Conservation (phyloP, 2,797 vertebrate genomes). For the Leuciscus waleckii region DNA sequence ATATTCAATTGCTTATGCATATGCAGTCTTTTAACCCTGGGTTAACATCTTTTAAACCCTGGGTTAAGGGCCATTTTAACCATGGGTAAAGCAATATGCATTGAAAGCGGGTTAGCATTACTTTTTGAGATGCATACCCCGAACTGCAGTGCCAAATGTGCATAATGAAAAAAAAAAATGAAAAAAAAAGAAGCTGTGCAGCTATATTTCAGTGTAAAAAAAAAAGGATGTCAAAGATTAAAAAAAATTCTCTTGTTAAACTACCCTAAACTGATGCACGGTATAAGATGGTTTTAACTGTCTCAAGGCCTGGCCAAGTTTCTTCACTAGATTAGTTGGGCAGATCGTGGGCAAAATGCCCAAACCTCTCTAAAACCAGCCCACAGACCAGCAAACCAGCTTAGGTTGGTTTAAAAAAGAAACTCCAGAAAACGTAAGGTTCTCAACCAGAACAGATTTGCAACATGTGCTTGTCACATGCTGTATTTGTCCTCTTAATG, state of each 20-base stretch:
- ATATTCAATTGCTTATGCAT: background rate
- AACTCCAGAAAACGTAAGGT: background rate
- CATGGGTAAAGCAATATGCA: background rate
- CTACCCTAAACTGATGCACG: background rate
- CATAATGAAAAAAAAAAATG: no score
- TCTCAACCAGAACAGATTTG: background rate
- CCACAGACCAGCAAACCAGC: background rate
- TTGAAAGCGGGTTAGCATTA: background rate
- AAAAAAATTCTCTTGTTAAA: background rate
- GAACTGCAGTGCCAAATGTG: background rate
- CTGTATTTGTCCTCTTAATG: background rate
- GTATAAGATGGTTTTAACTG: background rate
- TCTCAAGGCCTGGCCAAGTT: background rate
- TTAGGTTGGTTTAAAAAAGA: background rate
- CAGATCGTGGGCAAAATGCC: no score
- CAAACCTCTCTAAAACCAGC: background rate
- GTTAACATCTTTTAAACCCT: background rate
- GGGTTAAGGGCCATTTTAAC: background rate
- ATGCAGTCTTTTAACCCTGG: background rate
- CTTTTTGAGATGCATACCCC: background rate
- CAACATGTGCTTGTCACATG: background rate
- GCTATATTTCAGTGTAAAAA: background rate
- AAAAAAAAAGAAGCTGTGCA: background rate
- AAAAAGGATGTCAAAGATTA: background rate
- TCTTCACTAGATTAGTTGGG: background rate